Evolutionary conservation across 2,113 vertebrate genomes (phyloP), one percentile per base, ranked within the genome.

Genomic region (Dasyornis broadbenti): DNA sequence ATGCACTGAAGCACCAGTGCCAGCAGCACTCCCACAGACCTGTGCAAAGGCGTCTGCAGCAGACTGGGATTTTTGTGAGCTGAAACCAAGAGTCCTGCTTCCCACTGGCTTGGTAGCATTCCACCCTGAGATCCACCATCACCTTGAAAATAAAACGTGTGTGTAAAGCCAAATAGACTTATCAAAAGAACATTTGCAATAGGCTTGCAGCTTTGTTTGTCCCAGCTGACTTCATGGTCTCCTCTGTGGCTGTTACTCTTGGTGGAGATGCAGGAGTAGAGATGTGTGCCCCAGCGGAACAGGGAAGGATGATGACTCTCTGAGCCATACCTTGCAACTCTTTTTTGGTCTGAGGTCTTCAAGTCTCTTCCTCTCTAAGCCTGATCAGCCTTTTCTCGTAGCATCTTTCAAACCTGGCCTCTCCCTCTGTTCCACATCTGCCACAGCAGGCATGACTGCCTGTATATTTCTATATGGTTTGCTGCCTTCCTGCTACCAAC

Each of bases 21-120:
- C 86, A 93, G 71, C 75, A 87, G 47, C 13, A 37, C 92, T 77
- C 95, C 96, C 96, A 97, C 95, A 54, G 72, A 83, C 79, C 88
- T 15, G 4, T 81, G 97, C 92, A 92, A 91, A 95, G 78, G 88
- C 83, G 0, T 40, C 73, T 1, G 2, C 77, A 83, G 84, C 82
- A 64, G 31, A 37, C 69, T 81, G 90, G 77, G 79, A 49, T 33
- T 87, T 88, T 84, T 87, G 57, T 65, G 81, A 97, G 94, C 96
- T 89, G 92, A 96, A 90, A 61, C 78, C 82, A 85, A 63, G 90
- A 80, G 30, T 70, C 77, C 89, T 84, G 50, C 91, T 94, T 97
- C 96, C 95, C 92, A 89, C 94, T 50, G 76, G 30, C 22, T 50
- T 71, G 40, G 40, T 59, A 49, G 52, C 8, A 0, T 93, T 94